Evolutionary conservation across 2,888 invertebrate genomes (phyloP), one percentile per base, ranked within the genome.

Genomic region (Galerucella calmariensis): DNA sequence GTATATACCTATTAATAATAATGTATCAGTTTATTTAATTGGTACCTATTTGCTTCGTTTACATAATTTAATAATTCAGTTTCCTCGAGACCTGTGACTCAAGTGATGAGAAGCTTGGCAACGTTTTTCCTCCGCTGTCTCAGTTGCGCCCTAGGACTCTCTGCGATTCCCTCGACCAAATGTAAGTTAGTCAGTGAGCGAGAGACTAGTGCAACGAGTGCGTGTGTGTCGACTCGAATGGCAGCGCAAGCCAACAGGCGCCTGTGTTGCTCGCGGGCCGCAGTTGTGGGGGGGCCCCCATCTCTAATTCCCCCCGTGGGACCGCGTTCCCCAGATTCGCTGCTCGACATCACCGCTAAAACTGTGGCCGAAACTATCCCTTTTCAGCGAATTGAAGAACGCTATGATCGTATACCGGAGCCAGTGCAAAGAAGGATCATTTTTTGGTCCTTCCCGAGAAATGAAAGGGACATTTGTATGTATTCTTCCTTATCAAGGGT

Each of bases 401-500:
- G 94, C 80, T 95, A 94, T 88, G 94, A 94, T 87, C 92, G 95
- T 84, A 95, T 96, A 87, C 96, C 95, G 81, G 95, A 95, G 87
- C 95, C 95, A 80, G 95, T 95, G 87, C 95, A 95, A 88, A 91
- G 94, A 82, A 91, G 95, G 85, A 94, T 95, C 87, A 94, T 95
- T 85, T 95, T 92, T 90, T 95, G 95, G 94, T 95, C 95, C 80
- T 95, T 95, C 89, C 96, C 95, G 81, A 89, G 95, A 84, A 94
- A 95, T 86, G 95, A 95, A 88, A 90, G 93, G 85, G 95, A 95
- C 89, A 95, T 96, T 87, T 94, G 94, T 89, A 95, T 95, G 94
- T 96, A 96, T 89, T 95, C 94, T 82, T 94, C 94, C 82, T 90
- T 94, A 88, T 90, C 91, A 83, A 89, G 88, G 82, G 89, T 89